phyloP scores from a whole-genome alignment of 64 coral and sea anemone genomes.

The Hydrozoanthus tunicans region DNA sequence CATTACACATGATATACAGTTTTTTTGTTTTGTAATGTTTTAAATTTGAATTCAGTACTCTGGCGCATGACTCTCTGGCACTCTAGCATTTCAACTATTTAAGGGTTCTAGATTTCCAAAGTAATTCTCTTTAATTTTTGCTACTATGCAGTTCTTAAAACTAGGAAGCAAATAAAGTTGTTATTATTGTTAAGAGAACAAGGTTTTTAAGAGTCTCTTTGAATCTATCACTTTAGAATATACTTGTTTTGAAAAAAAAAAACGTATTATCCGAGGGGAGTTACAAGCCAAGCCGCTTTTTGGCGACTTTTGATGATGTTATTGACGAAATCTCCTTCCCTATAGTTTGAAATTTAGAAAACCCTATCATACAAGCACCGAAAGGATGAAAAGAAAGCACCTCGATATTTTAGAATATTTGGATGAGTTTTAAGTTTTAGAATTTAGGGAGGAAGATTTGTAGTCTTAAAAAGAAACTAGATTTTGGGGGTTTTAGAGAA shows the following conservation, averaged over 20 bases:
- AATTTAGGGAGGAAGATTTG: too few species aligned
- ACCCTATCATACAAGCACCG: too few species aligned
- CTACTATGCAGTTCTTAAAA: background rate
- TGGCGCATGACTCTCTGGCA: background rate
- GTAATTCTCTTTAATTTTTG: background rate
- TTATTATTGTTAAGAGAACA: too few species aligned
- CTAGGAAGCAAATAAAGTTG: background rate
- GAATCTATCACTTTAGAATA: background rate
- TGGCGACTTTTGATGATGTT: background rate
- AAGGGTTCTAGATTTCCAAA: background rate
- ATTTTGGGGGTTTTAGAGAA: too few species aligned
- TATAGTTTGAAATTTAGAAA: background rate
- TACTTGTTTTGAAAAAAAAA: conserved; percentile 1
- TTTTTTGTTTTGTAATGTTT: background rate
- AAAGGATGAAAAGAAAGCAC: too few species aligned
- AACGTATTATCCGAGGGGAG: background rate
- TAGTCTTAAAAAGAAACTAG: too few species aligned
- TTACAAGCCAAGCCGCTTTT: background rate
- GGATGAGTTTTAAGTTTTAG: too few species aligned
- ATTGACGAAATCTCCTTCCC: background rate
- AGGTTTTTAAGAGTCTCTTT: background rate
- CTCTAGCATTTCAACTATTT: background rate
- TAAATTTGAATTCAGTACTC: background rate
- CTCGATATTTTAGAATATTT: too few species aligned
- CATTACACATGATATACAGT: too few species aligned